Evolutionary conservation across 2,888 invertebrate genomes (phyloP), one percentile per base, ranked within the genome.

Genomic region (Rotaria socialis): DNA sequence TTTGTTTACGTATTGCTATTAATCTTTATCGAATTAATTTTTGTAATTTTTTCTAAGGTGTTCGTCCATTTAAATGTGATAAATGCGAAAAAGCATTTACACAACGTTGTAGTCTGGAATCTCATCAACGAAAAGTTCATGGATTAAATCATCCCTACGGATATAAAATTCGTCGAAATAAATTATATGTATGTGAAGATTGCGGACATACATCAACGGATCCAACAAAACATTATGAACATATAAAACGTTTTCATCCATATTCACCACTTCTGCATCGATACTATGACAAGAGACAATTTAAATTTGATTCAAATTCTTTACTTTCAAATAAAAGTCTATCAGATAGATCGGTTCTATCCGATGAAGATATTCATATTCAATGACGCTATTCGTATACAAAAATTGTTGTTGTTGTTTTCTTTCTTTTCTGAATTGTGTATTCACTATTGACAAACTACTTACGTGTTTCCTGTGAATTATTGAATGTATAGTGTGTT

Each of bases 161-260:
- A 8, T 98, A 99, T 92, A 99, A 99, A 91, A 97, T 99, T 92
- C 93, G 99, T 87, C 94, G 99, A 89, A 96, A 96, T 91, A 99
- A 99, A 94, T 95, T 96, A 93, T 99, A 98, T 92, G 98, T 99
- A n/a, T 99, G 99, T 91, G 99, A 99, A 92, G 98, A 98, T 91
- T 99, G 99, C 92, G 99, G 99, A 50, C 96, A 96, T 93, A 97
- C 97, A 0, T 97, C 97, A 58, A 95, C 94, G 89, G 96, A 97
- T 91, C 97, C 97, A 0, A 96, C 97, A 92, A 94, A 94, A 75
- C 97, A 97, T 91, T 97, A 96, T 92, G 93, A 96, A 89, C 97
- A 98, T 91, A 93, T 97, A 50, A 85, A 85, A 86, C 58, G 58
- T n/a, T 85, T 84, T 52, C 86, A 86, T 75, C 86, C 86, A 35